Conservation (phyloP, 92 coral and sea anemone species). For the Chrysogorgia sp. region DNA sequence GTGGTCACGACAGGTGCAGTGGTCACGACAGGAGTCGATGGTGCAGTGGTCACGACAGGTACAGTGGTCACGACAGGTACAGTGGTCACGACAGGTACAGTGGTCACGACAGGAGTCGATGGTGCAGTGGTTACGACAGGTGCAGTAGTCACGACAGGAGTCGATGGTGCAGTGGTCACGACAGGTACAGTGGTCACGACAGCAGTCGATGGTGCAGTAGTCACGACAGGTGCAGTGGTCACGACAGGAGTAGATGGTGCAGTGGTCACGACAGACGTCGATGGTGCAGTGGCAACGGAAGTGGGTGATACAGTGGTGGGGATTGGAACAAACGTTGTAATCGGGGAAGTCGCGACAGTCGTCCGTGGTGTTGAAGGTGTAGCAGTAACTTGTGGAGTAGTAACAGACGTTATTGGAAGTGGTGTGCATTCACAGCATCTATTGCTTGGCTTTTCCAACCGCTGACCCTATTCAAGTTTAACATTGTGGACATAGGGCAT, state of each 20-base stretch:
- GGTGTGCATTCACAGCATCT: background rate
- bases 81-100: background rate
- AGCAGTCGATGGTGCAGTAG: too few species aligned
- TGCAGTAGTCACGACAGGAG: background rate
- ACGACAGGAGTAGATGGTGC: too few species aligned
- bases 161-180: constrained; percentile 7
- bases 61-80: background rate
- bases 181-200: background rate
- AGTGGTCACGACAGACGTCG: too few species aligned
- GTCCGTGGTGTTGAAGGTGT: too few species aligned
- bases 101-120: constrained; percentile 25
- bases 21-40: background rate
- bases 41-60: constrained; percentile 23
- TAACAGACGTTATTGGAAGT: background rate
- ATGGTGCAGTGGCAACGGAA: background rate
- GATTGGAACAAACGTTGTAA: too few species aligned
- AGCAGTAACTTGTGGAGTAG: too few species aligned
- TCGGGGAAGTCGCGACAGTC: too few species aligned
- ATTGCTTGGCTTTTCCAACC: background rate
- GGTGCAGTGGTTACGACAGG: constrained; percentile 70
- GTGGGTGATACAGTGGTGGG: too few species aligned
- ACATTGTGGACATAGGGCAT: too few species aligned
- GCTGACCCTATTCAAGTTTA: background rate
- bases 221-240: too few species aligned
- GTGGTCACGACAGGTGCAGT: background rate